Evolutionary conservation across 2,888 invertebrate species (phyloP), one percentile per base, ranked within the genome.

Genomic region (Peribatodes rhomboidaria): DNA sequence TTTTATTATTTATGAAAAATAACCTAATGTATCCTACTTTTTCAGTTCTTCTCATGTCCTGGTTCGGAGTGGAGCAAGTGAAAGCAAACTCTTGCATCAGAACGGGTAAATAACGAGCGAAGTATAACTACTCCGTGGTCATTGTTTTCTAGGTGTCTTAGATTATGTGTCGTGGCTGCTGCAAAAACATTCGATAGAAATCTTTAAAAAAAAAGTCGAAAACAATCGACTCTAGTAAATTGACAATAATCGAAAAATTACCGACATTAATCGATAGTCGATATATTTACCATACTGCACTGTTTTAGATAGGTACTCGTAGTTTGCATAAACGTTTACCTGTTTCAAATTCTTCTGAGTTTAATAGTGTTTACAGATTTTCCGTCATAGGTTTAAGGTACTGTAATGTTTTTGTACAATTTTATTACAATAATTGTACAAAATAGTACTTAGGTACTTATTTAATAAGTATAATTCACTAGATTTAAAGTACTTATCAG

Each of bases 21-120:
- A 57, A 44, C n/a, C 6, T 10, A 46, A 46, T 33, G 37, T 55
- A 20, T 58, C 39, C 41, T 22, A 52, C 53, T 49, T 70, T 92
- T 93, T 64, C 92, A 94, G 93, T 94, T 82, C 90, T 94, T 77
- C 91, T 94, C 80, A 90, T 93, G 90, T 93, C 93, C 80, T 94
- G 93, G 93, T 90, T 94, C 79, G 93, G 93, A 70, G 92, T 88
- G 83, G 92, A 93, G 79, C 87, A 92, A 84, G 91, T 90, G 56
- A 90, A 92, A 81, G 88, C 84, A 44, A 93, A 92, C 75, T 92
- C 94, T 70, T 94, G 94, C 86, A 90, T 93, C 74, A 83, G 92
- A 81, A 93, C 93, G 76, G 94, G 94, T 94, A 93, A 92, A 86
- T 80, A 75, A 73, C 71, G 70, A 39, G 37, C 62, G 46, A 65